Base-by-base conservation (phyloP, 2,113 vertebrate genomes). In the Gorsachius goisagi region DNA sequence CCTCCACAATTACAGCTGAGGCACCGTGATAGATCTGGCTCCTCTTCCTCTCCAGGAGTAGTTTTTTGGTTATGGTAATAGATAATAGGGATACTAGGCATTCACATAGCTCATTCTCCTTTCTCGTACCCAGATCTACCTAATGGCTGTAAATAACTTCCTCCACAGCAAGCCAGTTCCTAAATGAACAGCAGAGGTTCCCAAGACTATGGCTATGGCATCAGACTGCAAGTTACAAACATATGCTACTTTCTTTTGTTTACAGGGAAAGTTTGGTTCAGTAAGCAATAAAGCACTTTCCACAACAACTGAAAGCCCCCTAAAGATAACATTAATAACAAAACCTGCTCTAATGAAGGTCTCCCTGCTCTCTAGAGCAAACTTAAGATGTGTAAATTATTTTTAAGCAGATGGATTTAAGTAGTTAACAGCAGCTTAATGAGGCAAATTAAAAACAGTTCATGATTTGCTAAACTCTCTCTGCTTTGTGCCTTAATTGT, bases 381-480 rank as follows among this genome's bases (percentile, higher is more conserved):
- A 85, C 27, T 78, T 75, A 47, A 67, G 84, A 84, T 56, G 73
- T 11, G 39, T 33, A 87, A 92, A 97, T 91, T 91, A 91, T 95
- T 96, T 95, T 94, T 94, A 95, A 94, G 88, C 91, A 96, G 95
- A 91, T 95, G 89, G 93, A 66, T 89, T 95, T 85, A 96, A 87
- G 89, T 41, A 95, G 94, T 95, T 95, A 90, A 87, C 45, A 76
- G 63, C 76, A 85, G 71, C 77, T 96, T 95, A 94, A 96, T 68
- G 89, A 96, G 56, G 69, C 77, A 95, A 95, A 96, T 92, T 78
- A 92, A 95, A 94, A 96, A 85, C 91, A 91, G 39, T 66, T 81
- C 91, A 91, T 87, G 60, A 92, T 92, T 92, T 89, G 77, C 74
- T 89, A 94, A 96, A 82, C 19, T 41, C 35, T 84, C 68, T 91